Base-by-base conservation (phyloP, 2,113 vertebrate species). In the Thymallus thymallus region DNA sequence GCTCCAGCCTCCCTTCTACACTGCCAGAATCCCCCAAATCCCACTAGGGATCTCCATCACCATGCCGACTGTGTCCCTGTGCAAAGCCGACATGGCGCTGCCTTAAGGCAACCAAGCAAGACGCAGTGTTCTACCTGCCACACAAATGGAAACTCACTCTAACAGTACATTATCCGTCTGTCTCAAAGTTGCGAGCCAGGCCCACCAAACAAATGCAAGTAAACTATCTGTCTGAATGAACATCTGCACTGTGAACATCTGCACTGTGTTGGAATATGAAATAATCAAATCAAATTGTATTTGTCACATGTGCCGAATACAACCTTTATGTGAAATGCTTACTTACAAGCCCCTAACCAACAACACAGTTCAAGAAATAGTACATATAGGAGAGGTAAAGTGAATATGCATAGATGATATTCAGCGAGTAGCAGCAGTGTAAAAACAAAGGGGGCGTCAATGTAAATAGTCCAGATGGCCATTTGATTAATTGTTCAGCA, bases 1-100 rank as follows among this genome's bases (percentile, higher is more conserved):
- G 82, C 85, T 89, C 86, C 86, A 64, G 80, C 77, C 73, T 71
- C 71, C 68, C 73, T 85, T 66, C 65, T 78, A 80, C 82, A 60
- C 79, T 51, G 68, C 69, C 84, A 79, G 74, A 81, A 72, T 74
- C 79, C 78, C 76, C 82, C 83, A 83, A 84, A 79, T 82, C 83
- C 84, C 80, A 70, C 1, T 63, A 83, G 86, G 51, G 73, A 48
- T 85, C 82, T 84, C 71, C 77, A 62, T 85, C 80, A 75, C 82
- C 24, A 46, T 87, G 83, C 79, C 81, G 80, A 88, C 80, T 18
- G 78, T 80, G 78, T 82, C 82, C 76, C 81, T 6, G 71, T 76
- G 72, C 79, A 82, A 82, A 79, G 69, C 79, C 71, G 41, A 55
- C 12, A 66, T 84, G 85, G 77, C 73, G 60, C 41, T 30, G 80